Evolutionary conservation across 2,113 vertebrate species (phyloP).

Genomic region (Gulo gulo): DNA sequence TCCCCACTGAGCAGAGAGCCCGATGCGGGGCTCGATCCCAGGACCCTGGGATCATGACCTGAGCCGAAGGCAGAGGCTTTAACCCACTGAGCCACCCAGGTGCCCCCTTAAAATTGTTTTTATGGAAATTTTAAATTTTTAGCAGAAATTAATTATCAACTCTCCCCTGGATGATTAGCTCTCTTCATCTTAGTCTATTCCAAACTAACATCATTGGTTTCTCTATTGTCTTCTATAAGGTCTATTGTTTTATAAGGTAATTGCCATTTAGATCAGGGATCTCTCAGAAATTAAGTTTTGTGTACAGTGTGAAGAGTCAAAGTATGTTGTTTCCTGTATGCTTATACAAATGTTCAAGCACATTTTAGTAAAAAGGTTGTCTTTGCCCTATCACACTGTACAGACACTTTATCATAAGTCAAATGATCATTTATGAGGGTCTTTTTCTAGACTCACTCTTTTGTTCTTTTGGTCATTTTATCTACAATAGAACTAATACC

Average conservation of each 20-base stretch:
- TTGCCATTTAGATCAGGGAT: not conserved
- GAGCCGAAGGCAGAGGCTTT: too few relatives aligned
- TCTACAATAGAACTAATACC: not conserved
- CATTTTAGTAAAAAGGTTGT: not conserved
- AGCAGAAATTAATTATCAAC: not conserved
- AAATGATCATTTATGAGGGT: not conserved
- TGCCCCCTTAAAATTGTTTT: not conserved
- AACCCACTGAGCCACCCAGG: too few relatives aligned
- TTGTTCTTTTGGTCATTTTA: not conserved
- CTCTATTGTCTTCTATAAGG: not conserved
- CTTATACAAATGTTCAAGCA: not conserved
- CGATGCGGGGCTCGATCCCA: too few relatives aligned
- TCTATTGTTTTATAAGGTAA: not conserved
- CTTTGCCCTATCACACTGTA: not conserved
- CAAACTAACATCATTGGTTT: not conserved
- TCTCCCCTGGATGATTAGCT: not conserved
- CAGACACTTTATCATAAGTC: not conserved
- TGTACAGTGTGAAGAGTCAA: not conserved
- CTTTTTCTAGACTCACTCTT: not conserved
- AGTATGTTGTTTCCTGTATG: not conserved
- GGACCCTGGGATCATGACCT: too few relatives aligned
- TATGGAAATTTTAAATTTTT: not conserved
- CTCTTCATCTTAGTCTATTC: not conserved
- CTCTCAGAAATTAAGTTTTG: not conserved
- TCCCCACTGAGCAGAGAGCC: too few relatives aligned